phyloP scores from a whole-genome alignment of 2,797 vertebrate species.

The Linurgus olivaceus region DNA sequence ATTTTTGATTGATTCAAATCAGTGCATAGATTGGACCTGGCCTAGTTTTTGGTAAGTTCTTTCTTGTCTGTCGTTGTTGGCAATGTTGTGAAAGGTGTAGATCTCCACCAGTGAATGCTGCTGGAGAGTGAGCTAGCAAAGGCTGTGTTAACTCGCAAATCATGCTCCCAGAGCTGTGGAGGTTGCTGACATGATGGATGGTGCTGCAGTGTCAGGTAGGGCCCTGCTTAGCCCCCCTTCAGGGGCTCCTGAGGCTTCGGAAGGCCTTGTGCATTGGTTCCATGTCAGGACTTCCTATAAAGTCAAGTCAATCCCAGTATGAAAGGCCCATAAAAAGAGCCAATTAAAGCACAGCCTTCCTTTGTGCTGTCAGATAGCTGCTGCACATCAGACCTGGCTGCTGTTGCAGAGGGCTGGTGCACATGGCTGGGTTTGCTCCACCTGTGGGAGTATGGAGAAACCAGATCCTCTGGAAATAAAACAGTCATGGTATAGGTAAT shows the following conservation, averaged over 20 bases:
- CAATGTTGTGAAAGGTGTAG: neutral
- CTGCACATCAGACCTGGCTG: neutral
- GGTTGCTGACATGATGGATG: slow-evolving; percentile 41
- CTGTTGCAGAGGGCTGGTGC: neutral
- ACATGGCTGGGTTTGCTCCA: neutral
- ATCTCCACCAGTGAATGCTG: neutral
- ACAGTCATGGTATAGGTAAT: neutral
- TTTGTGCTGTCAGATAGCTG: neutral
- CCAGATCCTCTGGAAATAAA: neutral
- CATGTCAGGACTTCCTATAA: neutral
- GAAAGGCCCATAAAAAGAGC: neutral
- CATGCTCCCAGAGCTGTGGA: neutral
- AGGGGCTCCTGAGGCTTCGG: neutral
- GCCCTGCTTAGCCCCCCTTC: neutral
- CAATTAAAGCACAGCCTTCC: neutral
- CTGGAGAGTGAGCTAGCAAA: slow-evolving; percentile 6
- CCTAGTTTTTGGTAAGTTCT: neutral
- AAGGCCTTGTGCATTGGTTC: neutral
- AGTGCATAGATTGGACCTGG: neutral
- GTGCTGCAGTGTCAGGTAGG: slow-evolving; percentile 13
- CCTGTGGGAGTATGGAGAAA: neutral
- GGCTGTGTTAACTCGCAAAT: slow-evolving; percentile 14
- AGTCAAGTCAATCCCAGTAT: neutral
- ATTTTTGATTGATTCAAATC: neutral
- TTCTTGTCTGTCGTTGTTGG: neutral